A percentile compares a stretch with the other conserved stretches of the same genome.
These are phyloP conservation scores for Poeciliopsis presidionis DNA, from an alignment of 2,797 vertebrate species.

Conservation along the genomic window DNA sequence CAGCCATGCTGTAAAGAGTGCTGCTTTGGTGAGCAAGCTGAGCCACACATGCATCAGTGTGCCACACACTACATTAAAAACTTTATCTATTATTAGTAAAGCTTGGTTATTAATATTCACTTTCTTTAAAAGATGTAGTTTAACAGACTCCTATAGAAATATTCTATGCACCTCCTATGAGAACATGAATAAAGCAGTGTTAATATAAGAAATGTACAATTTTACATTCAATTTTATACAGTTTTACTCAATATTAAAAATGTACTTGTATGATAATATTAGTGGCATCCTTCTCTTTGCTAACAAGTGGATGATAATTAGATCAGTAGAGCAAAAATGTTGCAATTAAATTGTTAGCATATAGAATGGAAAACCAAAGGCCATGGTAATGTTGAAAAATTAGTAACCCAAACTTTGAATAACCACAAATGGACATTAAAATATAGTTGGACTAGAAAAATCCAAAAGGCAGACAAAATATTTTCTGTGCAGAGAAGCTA, in stretches of 20 bases:
- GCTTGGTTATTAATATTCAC: not conserved
- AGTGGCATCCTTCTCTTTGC: not conserved
- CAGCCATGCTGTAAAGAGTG: constrained; percentile 87
- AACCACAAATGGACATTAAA: not conserved
- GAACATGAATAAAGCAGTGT: not conserved
- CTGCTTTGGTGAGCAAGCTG: constrained; percentile 82
- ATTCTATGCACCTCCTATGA: not conserved
- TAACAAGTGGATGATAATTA: not conserved
- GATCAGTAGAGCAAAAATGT: not conserved
- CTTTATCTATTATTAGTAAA: not conserved
- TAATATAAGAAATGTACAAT: not conserved
- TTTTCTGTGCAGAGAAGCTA: not conserved
- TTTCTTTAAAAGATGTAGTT: not conserved
- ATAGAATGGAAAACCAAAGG: not conserved
- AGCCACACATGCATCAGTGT: not conserved
- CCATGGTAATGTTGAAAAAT: not conserved
- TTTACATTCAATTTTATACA: not conserved
- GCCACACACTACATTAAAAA: not conserved
- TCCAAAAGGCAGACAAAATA: not conserved
- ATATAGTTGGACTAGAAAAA: not conserved
- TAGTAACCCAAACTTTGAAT: not conserved
- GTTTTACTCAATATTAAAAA: not conserved
- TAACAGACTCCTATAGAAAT: not conserved
- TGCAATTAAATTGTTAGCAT: not conserved
- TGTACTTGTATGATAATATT: not conserved